Conservation (phyloP, 1,140 invertebrate species). For the Monomorium pharaonis region DNA sequence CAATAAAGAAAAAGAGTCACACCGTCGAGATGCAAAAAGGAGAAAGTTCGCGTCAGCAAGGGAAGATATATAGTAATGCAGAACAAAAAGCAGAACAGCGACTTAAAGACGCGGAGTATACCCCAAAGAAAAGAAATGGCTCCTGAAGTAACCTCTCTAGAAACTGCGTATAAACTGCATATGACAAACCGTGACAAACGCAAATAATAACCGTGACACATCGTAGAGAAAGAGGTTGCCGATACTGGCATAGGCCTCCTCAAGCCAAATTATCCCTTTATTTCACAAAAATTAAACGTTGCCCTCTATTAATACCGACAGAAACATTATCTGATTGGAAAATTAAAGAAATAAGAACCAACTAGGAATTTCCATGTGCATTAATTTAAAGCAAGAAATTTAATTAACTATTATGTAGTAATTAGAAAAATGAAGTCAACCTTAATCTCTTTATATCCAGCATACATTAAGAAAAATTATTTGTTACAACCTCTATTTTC, state of each 20-base stretch:
- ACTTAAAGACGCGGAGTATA: slow-evolving; percentile 7
- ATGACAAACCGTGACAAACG: neutral
- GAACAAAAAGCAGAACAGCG: slow-evolving; percentile 1
- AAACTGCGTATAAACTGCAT: neutral
- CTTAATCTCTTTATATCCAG: neutral
- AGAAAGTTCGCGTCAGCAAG: slow-evolving; percentile 19
- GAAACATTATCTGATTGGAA: too few species aligned
- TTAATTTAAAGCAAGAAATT: neutral
- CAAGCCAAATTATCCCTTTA: too few species aligned
- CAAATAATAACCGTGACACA: neutral
- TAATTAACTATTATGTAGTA: neutral
- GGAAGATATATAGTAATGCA: slow-evolving; percentile 23
- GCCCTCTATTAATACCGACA: too few species aligned
- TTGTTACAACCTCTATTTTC: neutral
- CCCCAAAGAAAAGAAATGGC: neutral
- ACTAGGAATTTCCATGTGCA: too few species aligned
- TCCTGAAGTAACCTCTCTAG: neutral
- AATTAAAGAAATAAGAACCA: too few species aligned
- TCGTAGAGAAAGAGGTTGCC: too few species aligned
- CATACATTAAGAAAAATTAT: neutral
- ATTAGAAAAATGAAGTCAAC: neutral
- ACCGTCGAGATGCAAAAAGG: neutral
- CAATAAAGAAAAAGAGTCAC: slow-evolving; percentile 22
- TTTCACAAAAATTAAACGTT: too few species aligned
- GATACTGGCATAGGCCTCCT: too few species aligned